A percentile compares a stretch with the other conserved stretches of the same genome.
phyloP scores from a whole-genome alignment of 2,113 vertebrate genomes.

The Onychorhynchus coronatus region DNA sequence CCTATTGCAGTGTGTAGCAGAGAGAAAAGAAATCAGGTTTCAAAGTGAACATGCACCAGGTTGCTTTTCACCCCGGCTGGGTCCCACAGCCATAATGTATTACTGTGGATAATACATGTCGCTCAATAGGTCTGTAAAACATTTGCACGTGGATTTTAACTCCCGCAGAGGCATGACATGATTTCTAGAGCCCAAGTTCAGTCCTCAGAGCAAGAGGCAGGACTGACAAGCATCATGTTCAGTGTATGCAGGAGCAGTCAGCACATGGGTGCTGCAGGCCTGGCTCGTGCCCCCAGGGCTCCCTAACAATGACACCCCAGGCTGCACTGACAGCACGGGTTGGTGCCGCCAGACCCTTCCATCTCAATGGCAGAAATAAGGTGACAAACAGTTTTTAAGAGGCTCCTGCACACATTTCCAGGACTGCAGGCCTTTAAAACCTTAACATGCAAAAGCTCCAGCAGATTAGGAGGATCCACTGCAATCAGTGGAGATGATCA shows the following conservation, averaged over 20 bases:
- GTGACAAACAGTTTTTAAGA: background rate
- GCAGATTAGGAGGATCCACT: background rate
- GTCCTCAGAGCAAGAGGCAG: background rate
- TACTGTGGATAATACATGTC: background rate
- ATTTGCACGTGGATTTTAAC: constrained; percentile 15
- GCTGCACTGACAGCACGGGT: background rate
- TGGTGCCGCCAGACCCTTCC: background rate
- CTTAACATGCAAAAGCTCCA: background rate
- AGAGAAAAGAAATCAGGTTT: constrained; percentile 11
- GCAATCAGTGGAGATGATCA: background rate
- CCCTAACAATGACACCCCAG: background rate
- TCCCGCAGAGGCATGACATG: background rate
- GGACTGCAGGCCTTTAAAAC: background rate
- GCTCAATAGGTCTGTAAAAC: background rate
- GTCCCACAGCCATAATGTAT: background rate
- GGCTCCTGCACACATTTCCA: background rate
- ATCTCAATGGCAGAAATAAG: background rate
- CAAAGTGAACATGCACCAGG: background rate
- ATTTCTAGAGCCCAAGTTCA: background rate
- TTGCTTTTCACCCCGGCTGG: background rate
- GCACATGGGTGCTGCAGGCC: background rate
- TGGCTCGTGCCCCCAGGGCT: background rate
- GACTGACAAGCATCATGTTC: background rate
- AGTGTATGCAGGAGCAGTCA: background rate
- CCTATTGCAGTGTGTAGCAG: background rate